Evolutionary conservation across 2,797 vertebrate genomes (phyloP), one percentile per base, ranked within the genome.

Genomic region (Parauchenoglanis punctatus): DNA sequence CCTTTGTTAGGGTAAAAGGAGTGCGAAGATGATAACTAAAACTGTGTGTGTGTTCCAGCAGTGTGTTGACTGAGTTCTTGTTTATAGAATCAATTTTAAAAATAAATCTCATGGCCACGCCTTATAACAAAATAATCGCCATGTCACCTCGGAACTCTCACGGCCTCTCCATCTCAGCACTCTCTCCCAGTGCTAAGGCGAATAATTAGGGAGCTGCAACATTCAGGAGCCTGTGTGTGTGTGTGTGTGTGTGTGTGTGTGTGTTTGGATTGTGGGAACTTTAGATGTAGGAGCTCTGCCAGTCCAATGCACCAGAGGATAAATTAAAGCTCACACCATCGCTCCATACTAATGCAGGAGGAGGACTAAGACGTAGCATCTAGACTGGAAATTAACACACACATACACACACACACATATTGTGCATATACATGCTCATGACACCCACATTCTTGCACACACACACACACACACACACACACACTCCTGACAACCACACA

Each of bases 261-360:
- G 31, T 70, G 40, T 73, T 81, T 89, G 82, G 82, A 82, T 86
- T 87, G 87, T 87, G 78, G 90, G 85, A 91, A 90, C 89, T 92
- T 86, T 89, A 89, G 84, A 88, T 84, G 81, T 78, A 89, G 82
- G 76, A 73, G 87, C 86, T 90, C 52, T 59, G 81, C 87, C 87
- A 87, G 73, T 68, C 72, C 44, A 90, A 92, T 91, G 84, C 91
- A 89, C 91, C n/a, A 81, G 91, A 88, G 91, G 88, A 93, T 92
- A 91, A 92, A 93, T 93, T 91, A 92, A 89, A 88, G 88, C 81
- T 77, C 89, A 76, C 83, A 91, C 85, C 85, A 86, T 65, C 85
- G 83, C 84, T 81, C 86, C 86, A 90, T 90, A 88, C 85, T 88
- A 88, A 88, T 87, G 88, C 72, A 81, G 23, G 73, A 52, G 65